Percentiles rank a stretch among this genome's conserved stretches.
phyloP scores from a whole-genome alignment of 2,113 vertebrate genomes.

The Cyprinodon tularosa region DNA sequence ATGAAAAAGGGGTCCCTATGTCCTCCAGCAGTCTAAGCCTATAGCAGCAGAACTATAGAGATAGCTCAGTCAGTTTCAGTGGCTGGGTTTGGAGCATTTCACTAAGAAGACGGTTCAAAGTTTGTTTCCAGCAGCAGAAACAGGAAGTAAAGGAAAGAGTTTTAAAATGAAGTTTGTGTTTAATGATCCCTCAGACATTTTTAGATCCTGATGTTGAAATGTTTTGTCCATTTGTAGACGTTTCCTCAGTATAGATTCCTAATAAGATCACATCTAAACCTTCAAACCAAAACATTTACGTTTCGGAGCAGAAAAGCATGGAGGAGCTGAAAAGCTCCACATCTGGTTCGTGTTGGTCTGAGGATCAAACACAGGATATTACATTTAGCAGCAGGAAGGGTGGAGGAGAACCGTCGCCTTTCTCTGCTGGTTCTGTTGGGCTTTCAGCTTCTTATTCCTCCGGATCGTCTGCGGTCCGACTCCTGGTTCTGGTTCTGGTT shows the following conservation, averaged over 20 bases:
- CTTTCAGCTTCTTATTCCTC: slow-evolving; percentile 43
- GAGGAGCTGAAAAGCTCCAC: slow-evolving; percentile 65
- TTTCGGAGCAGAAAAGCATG: not conserved
- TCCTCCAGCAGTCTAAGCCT: too few species aligned
- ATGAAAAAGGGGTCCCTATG: too few species aligned
- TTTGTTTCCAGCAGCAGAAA: too few species aligned
- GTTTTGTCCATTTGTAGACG: not conserved
- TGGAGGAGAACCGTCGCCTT: slow-evolving; percentile 65
- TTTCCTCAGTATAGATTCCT: too few species aligned
- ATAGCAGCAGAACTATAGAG: too few species aligned
- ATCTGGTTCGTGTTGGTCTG: slow-evolving; percentile 80
- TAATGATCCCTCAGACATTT: too few species aligned
- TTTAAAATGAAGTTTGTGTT: too few species aligned
- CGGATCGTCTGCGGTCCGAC: slow-evolving; percentile 15
- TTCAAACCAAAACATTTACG: not conserved
- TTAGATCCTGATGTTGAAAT: too few species aligned
- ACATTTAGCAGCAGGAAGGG: slow-evolving; percentile 73
- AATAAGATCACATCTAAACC: not conserved
- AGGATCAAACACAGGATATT: slow-evolving; percentile 83
- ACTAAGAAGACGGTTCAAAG: too few species aligned
- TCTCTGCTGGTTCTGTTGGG: slow-evolving; percentile 28
- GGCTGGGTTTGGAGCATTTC: too few species aligned
- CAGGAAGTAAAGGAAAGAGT: too few species aligned
- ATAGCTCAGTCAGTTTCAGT: too few species aligned
- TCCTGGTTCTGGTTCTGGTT: not conserved